A percentile compares a stretch with the other conserved stretches of the same genome.
These are phyloP conservation scores for Xestoiulus laeticollis DNA, from an alignment of 2,888 invertebrate genomes.

Conservation along the genomic window DNA sequence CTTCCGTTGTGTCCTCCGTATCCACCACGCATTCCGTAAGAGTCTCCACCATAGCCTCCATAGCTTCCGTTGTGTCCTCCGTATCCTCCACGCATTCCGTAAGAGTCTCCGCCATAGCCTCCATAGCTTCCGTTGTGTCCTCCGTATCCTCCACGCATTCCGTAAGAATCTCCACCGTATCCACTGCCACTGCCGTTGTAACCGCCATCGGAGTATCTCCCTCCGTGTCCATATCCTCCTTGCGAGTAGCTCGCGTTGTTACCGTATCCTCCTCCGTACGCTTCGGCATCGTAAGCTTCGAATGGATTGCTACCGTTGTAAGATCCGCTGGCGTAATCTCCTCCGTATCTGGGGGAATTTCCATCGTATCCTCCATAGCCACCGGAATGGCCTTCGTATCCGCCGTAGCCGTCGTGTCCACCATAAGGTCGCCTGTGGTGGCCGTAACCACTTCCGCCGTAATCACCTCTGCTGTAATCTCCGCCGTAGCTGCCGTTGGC, in stretches of 20 bases:
- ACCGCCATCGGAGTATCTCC: not conserved
- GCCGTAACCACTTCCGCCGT: slow-evolving; percentile 5
- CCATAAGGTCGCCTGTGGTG: not conserved
- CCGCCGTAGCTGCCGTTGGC: not conserved
- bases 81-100: not conserved
- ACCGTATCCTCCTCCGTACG: not conserved
- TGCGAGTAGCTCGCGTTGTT: not conserved
- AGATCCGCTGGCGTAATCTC: not conserved
- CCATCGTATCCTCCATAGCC: slow-evolving; percentile 7
- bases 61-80: not conserved
- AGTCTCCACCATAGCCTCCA: not conserved
- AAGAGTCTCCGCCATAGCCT: no score
- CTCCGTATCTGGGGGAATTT: not conserved
- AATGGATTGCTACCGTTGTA: not conserved
- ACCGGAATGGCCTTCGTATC: not conserved
- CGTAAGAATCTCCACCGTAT: no score
- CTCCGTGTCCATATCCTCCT: not conserved
- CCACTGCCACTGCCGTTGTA: not conserved
- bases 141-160: no score
- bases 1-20: not conserved
- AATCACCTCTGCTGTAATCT: not conserved
- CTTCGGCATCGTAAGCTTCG: not conserved
- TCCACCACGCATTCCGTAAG: no score
- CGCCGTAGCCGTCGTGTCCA: not conserved
- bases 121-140: not conserved